These are phyloP conservation scores for Bradypodion pumilum DNA, from an alignment of 2,797 vertebrate species.

Conservation along the genomic window DNA sequence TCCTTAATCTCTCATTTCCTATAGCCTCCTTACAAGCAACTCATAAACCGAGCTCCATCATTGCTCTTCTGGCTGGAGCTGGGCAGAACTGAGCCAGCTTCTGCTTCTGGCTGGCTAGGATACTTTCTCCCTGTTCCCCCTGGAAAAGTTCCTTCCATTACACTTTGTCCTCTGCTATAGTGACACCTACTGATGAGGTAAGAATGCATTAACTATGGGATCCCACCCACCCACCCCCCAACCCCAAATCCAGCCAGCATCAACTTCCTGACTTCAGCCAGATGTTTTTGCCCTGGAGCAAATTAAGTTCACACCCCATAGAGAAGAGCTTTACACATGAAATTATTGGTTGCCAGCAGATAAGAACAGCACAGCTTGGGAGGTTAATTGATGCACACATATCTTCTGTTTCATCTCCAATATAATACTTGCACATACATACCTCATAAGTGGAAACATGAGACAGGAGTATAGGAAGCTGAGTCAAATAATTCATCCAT, in stretches of 20 bases:
- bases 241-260: conserved; percentile 63
- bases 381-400: background rate
- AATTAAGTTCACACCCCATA: conserved; percentile 57
- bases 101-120: conserved; percentile 65
- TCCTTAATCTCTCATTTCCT: conserved; percentile 77
- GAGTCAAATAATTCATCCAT: too few species aligned
- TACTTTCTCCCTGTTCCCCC: conserved; percentile 49
- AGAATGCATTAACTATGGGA: conserved; percentile 57
- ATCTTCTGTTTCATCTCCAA: background rate
- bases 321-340: conserved; percentile 38
- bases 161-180: conserved; percentile 71
- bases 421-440: background rate
- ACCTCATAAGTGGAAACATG: background rate
- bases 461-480: too few species aligned
- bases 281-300: conserved; percentile 69
- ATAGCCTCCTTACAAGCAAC: conserved; percentile 73
- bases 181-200: conserved; percentile 75
- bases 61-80: conserved; percentile 58
- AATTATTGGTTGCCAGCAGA: background rate
- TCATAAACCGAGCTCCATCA: conserved; percentile 71
- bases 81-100: conserved; percentile 64
- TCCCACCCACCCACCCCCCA: too few species aligned
- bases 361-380: conserved; percentile 18
- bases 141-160: conserved; percentile 63
- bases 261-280: conserved; percentile 70